phyloP scores from a whole-genome alignment of 2,113 vertebrate genomes.

The Regulus satrapa region DNA sequence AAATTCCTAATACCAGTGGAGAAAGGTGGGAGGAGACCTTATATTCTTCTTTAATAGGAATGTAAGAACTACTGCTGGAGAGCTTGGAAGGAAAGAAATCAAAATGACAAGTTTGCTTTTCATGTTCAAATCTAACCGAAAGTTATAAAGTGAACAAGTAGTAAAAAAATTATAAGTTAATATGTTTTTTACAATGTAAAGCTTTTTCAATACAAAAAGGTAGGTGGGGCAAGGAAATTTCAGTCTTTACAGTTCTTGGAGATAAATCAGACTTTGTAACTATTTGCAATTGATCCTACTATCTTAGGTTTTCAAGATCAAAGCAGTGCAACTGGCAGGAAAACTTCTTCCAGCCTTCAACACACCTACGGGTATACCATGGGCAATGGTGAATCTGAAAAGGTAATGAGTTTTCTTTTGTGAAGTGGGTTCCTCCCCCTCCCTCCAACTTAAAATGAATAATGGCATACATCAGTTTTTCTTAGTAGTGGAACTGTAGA shows the following conservation, averaged over 20 bases:
- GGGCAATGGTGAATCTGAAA: constrained; percentile 99
- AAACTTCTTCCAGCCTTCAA: constrained; percentile 98
- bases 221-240: not conserved
- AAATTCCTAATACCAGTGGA: not conserved
- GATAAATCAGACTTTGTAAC: not conserved
- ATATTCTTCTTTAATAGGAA: not conserved
- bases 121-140: not conserved
- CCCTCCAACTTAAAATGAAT: not conserved
- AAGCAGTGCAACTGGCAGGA: constrained; percentile 95
- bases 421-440: not conserved
- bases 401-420: constrained; percentile 76
- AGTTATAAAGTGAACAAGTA: not conserved
- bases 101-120: constrained; percentile 24
- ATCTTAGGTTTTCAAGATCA: constrained; percentile 91
- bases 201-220: not conserved
- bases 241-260: not conserved
- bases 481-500: not conserved
- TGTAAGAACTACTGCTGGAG: not conserved
- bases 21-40: not conserved
- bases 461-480: not conserved
- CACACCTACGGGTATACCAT: constrained; percentile 97
- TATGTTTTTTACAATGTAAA: not conserved
- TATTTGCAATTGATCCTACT: constrained; percentile 40
- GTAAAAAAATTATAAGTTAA: not conserved
- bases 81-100: not conserved